phyloP scores from a whole-genome alignment of 2,113 vertebrate genomes.

The Callopanchax toddi region DNA sequence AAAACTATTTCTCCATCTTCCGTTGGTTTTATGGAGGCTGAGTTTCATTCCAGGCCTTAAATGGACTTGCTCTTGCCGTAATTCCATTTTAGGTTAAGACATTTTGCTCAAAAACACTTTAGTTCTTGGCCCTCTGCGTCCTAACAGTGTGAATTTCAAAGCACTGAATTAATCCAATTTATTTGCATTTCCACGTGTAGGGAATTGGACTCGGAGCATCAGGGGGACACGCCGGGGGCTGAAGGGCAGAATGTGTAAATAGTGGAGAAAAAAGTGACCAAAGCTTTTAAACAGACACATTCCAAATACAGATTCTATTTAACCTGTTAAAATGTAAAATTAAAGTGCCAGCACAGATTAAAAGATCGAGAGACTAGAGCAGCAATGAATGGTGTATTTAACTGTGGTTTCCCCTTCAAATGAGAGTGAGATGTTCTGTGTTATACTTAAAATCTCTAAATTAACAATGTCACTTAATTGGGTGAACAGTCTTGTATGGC shows the following conservation, averaged over 20 bases:
- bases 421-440: not conserved
- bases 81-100: slow-evolving; percentile 44
- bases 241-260: slow-evolving; percentile 15
- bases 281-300: slow-evolving; percentile 41
- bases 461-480: slow-evolving; percentile 2
- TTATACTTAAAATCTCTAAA: slow-evolving; percentile 10
- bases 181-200: slow-evolving; percentile 15
- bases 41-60: slow-evolving; percentile 46
- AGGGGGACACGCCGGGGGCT: slow-evolving; percentile 4
- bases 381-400: not conserved
- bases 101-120: slow-evolving; percentile 29
- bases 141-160: slow-evolving; percentile 28
- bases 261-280: slow-evolving; percentile 28
- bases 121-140: slow-evolving; percentile 10
- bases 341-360: slow-evolving; percentile 51
- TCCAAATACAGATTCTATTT: slow-evolving; percentile 49
- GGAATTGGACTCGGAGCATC: slow-evolving; percentile 32
- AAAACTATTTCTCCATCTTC: slow-evolving; percentile 28
- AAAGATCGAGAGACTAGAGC: slow-evolving; percentile 8
- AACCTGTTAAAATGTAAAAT: slow-evolving; percentile 29
- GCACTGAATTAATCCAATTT: slow-evolving; percentile 26
- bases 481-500: slow-evolving; percentile 3
- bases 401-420: slow-evolving; percentile 2
- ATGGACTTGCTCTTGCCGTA: slow-evolving; percentile 46
- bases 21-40: slow-evolving; percentile 10